Base-by-base conservation (phyloP, 1,140 invertebrate genomes). In the Solen grandis region DNA sequence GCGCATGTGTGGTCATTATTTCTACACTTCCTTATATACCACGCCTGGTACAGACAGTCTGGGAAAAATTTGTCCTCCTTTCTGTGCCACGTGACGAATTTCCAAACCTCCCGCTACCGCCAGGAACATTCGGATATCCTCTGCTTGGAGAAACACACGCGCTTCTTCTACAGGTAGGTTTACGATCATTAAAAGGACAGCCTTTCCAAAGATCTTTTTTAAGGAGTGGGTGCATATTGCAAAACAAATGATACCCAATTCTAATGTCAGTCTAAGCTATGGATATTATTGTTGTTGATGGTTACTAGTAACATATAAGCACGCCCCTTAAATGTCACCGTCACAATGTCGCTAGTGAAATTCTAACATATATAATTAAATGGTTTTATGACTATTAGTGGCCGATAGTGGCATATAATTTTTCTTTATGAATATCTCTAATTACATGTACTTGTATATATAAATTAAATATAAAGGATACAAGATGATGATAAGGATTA, bases 81-180 rank as follows among this genome's bases (percentile, higher is more conserved):
- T 35, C 13, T 31, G 50, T 77, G 10, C 1, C 59, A 8, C n/a
- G 19, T 22, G 46, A 66, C 41, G 74, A 65, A 5, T 59, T 22
- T 29, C 41, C 63, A 19, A 36, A 25, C 36, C 29, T 77, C 27
- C 22, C 10, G 19, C 57, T 79, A 19, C 76, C 76, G 5, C 76
- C 76, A 35, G 76, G 76, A 55, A 70, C 35, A 13, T 52, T 79
- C 38, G 76, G 76, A n/a, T 79, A 70, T 52, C 76, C 76, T 2
- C 5, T 79, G 16, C 36, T 79, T 22, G 76, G 76, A 50, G 76
- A 79, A 41, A 62, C 76, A 14, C 8, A 68, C 14, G 27, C 55
- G 25, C 59, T 78, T 22, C 36, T 78, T 10, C 68, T 13, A 60
- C 41, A 78, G 50, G 75, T 75, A 14, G 13, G 46, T 50, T 50